Percentiles rank a stretch among this genome's conserved stretches.
These are phyloP conservation scores for Gryon sp. DNA, from an alignment of 1,140 invertebrate genomes.

Conservation along the genomic window DNA sequence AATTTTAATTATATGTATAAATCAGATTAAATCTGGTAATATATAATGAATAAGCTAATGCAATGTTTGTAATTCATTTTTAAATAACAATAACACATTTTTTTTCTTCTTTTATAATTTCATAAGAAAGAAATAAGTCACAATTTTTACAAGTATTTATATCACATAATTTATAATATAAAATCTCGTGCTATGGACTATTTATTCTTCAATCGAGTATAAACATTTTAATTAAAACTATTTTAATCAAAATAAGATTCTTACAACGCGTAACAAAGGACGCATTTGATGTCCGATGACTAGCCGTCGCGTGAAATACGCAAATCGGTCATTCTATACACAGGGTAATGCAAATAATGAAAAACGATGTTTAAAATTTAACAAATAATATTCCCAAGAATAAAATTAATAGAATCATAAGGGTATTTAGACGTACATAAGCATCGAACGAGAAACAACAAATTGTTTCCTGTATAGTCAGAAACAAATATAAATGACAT, in stretches of 20 bases:
- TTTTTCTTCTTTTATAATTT: conserved; percentile 4
- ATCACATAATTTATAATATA: conserved; percentile 32
- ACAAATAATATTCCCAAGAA: conserved; percentile 71
- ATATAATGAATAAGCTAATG: conserved; percentile 9
- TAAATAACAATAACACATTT: neutral
- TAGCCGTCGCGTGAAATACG: conserved; percentile 59
- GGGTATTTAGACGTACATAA: conserved; percentile 73
- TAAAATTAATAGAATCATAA: conserved; percentile 70
- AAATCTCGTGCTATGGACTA: conserved; percentile 39
- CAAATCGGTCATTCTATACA: conserved; percentile 70
- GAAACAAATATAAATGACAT: conserved; percentile 63
- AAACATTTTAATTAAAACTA: conserved; percentile 44
- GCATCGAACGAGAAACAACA: conserved; percentile 62
- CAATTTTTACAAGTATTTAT: conserved; percentile 37
- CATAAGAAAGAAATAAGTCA: neutral
- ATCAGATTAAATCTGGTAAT: conserved; percentile 12
- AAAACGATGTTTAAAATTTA: conserved; percentile 68
- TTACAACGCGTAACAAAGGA: conserved; percentile 32
- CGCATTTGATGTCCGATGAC: conserved; percentile 46
- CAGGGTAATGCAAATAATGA: conserved; percentile 75
- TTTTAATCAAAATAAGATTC: conserved; percentile 43
- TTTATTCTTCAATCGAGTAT: conserved; percentile 51
- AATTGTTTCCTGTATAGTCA: conserved; percentile 75
- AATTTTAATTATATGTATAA: conserved; percentile 9
- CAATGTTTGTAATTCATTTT: conserved; percentile 16